Evolutionary conservation across 1,140 invertebrate genomes (phyloP), one percentile per base, ranked within the genome.

Genomic region (Drosophila prosaltans): DNA sequence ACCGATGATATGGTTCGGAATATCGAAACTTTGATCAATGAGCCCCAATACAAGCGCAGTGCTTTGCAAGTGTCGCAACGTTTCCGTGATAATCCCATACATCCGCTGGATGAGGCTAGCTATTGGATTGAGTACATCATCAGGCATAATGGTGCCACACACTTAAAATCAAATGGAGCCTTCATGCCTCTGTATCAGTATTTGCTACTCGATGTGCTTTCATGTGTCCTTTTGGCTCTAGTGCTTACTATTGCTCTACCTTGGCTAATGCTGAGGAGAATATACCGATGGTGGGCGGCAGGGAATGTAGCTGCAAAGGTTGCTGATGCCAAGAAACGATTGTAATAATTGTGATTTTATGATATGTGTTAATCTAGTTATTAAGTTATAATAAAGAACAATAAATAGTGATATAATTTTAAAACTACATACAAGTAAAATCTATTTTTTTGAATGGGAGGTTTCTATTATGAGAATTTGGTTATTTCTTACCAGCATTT

Each of bases 101-200:
- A 91, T 51, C 91, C 95, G 0, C 58, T 94, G 32, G 92, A 95
- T 9, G 93, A 92, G 2, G 94, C 94, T 2, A 81, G 93, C 55
- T 95, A 91, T 72, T 95, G 94, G 94, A 92, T 94, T 5, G 94
- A 95, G 76, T 95, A 94, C 69, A 90, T 95, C 0, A 88, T 94
- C 3, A 91, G 93, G 55, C 93, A 95, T 78, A 93, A 93, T 0
- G 93, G 93, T 0, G 93, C 93, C 0, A 59, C 28, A 6, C 91
- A 93, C 78, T 74, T 94, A 28, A 92, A 92, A 51, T 93, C 93
- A 0, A 69, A 91, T 24, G 93, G 92, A 1, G 70, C 91, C 11
- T 89, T 93, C 36, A 69, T 94, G 36, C 81, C 91, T 6, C 93
- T 93, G 69, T 92, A 93, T 73, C 92, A 94, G 72, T 93, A 93